A percentile compares a stretch with the other conserved stretches of the same genome.
phyloP scores from a whole-genome alignment of 2,113 vertebrate species.

The Lepus americanus region DNA sequence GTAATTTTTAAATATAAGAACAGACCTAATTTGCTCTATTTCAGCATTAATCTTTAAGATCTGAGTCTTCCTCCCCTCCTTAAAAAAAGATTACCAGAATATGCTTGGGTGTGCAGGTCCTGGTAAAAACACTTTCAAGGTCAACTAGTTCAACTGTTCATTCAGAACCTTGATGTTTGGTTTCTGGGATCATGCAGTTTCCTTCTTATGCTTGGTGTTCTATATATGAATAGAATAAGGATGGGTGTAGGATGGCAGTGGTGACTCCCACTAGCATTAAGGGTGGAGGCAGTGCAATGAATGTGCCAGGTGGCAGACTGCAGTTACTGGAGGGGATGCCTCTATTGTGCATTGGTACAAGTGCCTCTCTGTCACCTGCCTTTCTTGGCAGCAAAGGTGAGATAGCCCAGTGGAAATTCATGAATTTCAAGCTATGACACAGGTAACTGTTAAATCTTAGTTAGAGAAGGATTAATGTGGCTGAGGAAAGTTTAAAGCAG shows the following conservation, averaged over 20 bases:
- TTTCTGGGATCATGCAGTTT: not conserved
- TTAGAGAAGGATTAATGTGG: not conserved
- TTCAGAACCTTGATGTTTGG: not conserved
- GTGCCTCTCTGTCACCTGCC: not conserved
- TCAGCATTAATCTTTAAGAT: not conserved
- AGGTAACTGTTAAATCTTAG: not conserved
- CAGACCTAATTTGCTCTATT: conserved; percentile 14
- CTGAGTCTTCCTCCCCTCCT: not conserved
- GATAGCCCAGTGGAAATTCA: not conserved
- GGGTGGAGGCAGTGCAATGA: not conserved
- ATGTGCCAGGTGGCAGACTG: not conserved
- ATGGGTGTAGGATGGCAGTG: not conserved
- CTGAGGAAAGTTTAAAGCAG: not conserved
- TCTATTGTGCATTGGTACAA: not conserved
- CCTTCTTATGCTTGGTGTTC: not conserved
- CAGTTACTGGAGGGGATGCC: not conserved
- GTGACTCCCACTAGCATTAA: not conserved
- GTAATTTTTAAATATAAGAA: conserved; percentile 35
- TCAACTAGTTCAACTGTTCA: not conserved
- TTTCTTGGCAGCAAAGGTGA: conserved; percentile 35
- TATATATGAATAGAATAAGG: not conserved
- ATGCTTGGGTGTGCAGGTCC: not conserved
- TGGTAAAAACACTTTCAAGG: not conserved
- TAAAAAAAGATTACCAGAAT: not conserved
- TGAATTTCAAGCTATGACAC: not conserved